phyloP scores from a whole-genome alignment of 1,140 invertebrate genomes.

The Drosophila sp. region DNA sequence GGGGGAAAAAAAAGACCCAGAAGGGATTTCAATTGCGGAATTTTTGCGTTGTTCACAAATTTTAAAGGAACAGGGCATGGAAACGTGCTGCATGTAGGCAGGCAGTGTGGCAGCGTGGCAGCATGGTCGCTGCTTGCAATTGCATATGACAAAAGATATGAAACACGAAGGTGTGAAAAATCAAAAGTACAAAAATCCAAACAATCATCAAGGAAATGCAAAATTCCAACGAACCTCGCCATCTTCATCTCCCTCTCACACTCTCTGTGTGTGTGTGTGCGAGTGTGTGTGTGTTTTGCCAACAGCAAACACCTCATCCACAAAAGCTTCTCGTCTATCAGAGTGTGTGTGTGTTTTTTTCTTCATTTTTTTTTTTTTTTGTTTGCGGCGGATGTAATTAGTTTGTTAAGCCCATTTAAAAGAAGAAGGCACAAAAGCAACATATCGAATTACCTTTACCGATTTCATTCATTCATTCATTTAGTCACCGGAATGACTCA shows the following conservation, averaged over 20 bases:
- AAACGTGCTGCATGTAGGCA: not conserved
- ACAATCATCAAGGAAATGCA: constrained; percentile 72
- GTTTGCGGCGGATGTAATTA: constrained; percentile 67
- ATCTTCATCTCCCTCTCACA: too few relatives aligned
- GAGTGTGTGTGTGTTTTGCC: constrained; percentile 65
- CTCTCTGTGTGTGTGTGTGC: not conserved
- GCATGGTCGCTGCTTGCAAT: too few relatives aligned
- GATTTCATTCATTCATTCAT: not conserved
- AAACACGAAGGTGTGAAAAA: constrained; percentile 72
- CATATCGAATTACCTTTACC: constrained; percentile 41
- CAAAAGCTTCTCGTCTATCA: not conserved
- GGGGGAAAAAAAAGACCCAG: not conserved
- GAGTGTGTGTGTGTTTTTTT: not conserved
- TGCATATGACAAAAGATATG: not conserved
- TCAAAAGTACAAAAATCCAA: constrained; percentile 66
- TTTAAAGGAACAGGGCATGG: not conserved
- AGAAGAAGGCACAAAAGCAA: constrained; percentile 22
- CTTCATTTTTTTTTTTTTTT: too few relatives aligned
- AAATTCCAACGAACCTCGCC: constrained; percentile 10
- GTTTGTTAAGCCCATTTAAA: constrained; percentile 66
- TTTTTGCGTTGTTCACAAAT: constrained; percentile 2
- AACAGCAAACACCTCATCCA: constrained; percentile 69
- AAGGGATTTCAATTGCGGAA: constrained; percentile 5
- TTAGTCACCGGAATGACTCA: constrained; percentile 13
- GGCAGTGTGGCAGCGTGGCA: too few relatives aligned